Percentiles rank a stretch among this genome's conserved stretches.
phyloP scores from a whole-genome alignment of 1,140 invertebrate species.

The Lasioglossum baleicum region DNA sequence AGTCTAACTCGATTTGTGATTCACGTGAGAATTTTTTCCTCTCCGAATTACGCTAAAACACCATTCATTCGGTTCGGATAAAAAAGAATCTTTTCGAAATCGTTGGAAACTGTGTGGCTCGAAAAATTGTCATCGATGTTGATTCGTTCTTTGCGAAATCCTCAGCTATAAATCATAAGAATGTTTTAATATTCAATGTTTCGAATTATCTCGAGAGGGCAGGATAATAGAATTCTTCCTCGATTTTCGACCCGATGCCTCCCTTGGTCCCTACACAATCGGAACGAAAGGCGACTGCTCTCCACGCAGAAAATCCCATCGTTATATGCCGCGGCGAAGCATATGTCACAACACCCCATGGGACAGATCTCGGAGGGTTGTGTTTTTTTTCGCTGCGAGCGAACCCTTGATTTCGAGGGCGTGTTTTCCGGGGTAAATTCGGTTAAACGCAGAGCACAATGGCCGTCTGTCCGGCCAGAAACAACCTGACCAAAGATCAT shows the following conservation, averaged over 20 bases:
- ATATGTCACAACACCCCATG: slow-evolving; percentile 58
- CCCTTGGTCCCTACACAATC: neutral
- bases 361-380: slow-evolving; percentile 48
- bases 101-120: no score
- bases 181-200: neutral
- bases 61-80: no score
- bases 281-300: neutral
- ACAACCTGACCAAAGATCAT: slow-evolving; percentile 10
- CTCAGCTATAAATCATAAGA: no score
- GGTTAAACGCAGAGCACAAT: slow-evolving; percentile 55
- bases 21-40: neutral
- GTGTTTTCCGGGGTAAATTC: slow-evolving; percentile 60
- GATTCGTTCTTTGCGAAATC: no score
- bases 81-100: neutral
- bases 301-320: slow-evolving; percentile 39
- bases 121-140: no score
- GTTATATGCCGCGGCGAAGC: slow-evolving; percentile 37
- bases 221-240: neutral
- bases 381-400: slow-evolving; percentile 49
- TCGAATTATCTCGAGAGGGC: neutral
- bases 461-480: neutral
- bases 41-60: no score
- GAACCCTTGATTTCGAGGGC: slow-evolving; percentile 54
- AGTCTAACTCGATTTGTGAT: neutral
- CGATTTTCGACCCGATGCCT: neutral